Base-by-base conservation (phyloP, 2,113 vertebrate genomes). In the Gymnogyps californianus region DNA sequence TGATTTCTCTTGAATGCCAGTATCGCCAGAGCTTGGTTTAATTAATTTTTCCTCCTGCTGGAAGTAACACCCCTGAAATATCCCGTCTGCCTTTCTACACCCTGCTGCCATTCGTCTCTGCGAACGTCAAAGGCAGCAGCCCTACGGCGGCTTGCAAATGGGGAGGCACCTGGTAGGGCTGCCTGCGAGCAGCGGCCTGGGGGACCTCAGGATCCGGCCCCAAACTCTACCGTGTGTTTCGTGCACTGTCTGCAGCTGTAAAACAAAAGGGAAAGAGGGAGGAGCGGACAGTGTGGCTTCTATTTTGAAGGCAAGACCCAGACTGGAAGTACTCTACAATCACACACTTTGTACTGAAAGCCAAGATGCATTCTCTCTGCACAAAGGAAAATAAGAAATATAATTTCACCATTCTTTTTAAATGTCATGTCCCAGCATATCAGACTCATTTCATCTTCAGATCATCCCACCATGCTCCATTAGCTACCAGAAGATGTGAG, bases 331-430 rank as follows among this genome's bases (percentile, higher is more conserved):
- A 70, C 40, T 46, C 82, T 44, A 77, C 21, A 59, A 91, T 79
- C 74, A 29, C 26, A 69, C 36, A 66, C 58, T 84, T 64, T 58
- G 71, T 78, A 47, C 42, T 18, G 34, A 87, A 65, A 91, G 89
- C 87, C 94, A 96, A 91, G 86, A 79, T 3, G 7, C 57, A 32
- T 84, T 95, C 81, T 55, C 92, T 82, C 66, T 36, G 25, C 70
- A 87, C 93, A 96, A 89, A 91, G 54, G 70, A 83, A 87, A 95
- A 96, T 71, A 66, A 93, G 77, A 94, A 96, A 93, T 89, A 95
- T n/a, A 46, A 89, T 91, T 95, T 96, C 81, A 42, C 66, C 61
- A 91, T 96, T 95, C 81, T 95, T 94, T 93, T 54, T 44, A 93
- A 96, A 94, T 83, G 88, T 66, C 84, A 84, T 75, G 64, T 96